Evolutionary conservation across 2,113 vertebrate genomes (phyloP).

Genomic region (Myotis brandtii): DNA sequence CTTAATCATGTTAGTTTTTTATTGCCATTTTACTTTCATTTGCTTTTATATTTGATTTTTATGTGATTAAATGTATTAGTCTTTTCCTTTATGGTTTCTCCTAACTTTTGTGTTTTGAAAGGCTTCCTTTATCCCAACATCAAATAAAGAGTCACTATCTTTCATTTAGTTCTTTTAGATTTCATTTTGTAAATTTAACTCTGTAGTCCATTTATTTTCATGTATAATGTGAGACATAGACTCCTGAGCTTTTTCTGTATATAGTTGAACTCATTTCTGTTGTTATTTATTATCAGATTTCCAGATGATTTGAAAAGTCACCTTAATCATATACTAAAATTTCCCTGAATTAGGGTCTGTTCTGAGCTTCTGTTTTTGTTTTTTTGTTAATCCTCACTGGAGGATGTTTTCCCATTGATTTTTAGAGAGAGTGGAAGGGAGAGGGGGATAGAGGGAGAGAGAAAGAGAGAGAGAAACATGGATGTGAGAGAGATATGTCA

Average conservation of each 20-base stretch:
- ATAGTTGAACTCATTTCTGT: background rate
- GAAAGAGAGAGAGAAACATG: too few relatives aligned
- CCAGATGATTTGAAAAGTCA: background rate
- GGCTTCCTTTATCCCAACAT: background rate
- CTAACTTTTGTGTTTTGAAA: background rate
- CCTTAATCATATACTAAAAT: background rate
- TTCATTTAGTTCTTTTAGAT: background rate
- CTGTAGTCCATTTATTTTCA: background rate
- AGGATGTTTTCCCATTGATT: too few relatives aligned
- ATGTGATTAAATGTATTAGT: background rate
- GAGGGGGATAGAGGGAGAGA: too few relatives aligned
- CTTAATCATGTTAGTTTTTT: background rate
- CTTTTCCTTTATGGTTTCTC: background rate
- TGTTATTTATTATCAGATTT: conserved; percentile 5
- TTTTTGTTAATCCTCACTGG: too few relatives aligned
- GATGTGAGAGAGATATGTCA: too few relatives aligned
- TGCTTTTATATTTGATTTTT: conserved; percentile 13
- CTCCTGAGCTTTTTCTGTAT: background rate
- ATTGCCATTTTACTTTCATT: conserved; percentile 4
- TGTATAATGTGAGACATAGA: background rate
- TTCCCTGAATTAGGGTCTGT: background rate
- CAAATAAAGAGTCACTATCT: background rate
- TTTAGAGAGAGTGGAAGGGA: too few relatives aligned
- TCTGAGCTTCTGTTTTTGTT: background rate
- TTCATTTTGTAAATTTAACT: conserved; percentile 29